Base-by-base conservation (phyloP, 2,113 vertebrate species). In the Xiphorhynchus elegans region DNA sequence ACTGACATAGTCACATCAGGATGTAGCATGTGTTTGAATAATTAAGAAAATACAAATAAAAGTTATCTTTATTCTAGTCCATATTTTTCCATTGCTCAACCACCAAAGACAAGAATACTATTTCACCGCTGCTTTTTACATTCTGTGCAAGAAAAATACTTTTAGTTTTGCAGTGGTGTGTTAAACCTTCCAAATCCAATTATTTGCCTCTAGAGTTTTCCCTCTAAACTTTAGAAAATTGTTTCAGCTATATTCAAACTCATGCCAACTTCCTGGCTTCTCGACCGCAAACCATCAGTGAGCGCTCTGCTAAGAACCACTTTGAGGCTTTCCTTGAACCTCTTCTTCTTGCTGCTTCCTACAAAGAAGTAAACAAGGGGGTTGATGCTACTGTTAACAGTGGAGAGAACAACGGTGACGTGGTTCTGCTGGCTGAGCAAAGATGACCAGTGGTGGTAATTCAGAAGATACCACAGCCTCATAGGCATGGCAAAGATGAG, bases 301-400 rank as follows among this genome's bases (percentile, higher is more conserved):
- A 98, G 98, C 16, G 98, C 98, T 95, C 98, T 93, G 62, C 95
- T 98, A 28, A 98, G 97, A 42, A 98, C 97, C 72, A 97, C 97
- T 84, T 98, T 98, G 33, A 98, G 94, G 39, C 98, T 98, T 37
- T 98, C 98, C 83, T 97, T 96, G 97, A 98, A 98, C 33, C 97
- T 96, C 84, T 97, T 98, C 75, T 98, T 98, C 94, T 96, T 98
- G 53, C 98, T 98, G 91, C 98, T 98, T 78, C 98, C 98, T 94
- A 98, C 98, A 5, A 98, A 98, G 95, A 98, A 98, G 93, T 98
- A 98, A 59, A 98, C 97, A 55, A 98, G 97, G 40, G 98, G 98
- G 85, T 98, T 98, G 94, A 98, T 97, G 26, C 98, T 98, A 62
- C 98, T 98, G n/a, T 98, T 98, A 68, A 98, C 50, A 0, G 97